phyloP scores from a whole-genome alignment of 2,797 vertebrate genomes.

The Etheostoma perlongum region DNA sequence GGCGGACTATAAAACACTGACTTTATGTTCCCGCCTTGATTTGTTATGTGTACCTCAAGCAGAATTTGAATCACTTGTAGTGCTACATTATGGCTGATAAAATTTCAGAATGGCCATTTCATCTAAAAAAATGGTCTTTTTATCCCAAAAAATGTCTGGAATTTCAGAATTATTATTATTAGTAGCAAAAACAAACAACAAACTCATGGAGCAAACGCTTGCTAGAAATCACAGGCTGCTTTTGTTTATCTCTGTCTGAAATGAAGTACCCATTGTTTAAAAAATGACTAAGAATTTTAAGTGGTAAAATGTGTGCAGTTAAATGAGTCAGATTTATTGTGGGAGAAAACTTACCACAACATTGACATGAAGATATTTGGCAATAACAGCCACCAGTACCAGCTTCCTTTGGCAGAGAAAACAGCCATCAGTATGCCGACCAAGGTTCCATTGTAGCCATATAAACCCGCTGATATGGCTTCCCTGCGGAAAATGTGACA shows the following conservation, averaged over 20 bases:
- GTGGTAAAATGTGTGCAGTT: neutral
- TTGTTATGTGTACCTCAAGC: conserved; percentile 1
- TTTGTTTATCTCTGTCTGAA: neutral
- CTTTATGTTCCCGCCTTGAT: conserved; percentile 3
- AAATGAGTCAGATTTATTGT: conserved; percentile 6
- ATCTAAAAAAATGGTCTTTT: neutral
- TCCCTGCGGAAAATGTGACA: conserved; percentile 78
- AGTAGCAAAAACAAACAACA: no score
- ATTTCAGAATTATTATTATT: neutral
- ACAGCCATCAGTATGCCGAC: conserved; percentile 88
- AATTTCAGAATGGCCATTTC: neutral
- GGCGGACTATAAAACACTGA: conserved; percentile 1
- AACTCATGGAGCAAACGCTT: no score
- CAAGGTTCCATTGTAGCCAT: conserved; percentile 89
- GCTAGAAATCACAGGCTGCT: neutral
- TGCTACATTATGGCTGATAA: neutral
- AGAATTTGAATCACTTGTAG: neutral
- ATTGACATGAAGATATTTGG: conserved; percentile 89
- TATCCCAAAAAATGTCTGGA: neutral
- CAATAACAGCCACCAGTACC: conserved; percentile 92
- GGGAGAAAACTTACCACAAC: conserved; percentile 85
- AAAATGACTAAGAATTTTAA: neutral
- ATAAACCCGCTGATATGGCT: conserved; percentile 85
- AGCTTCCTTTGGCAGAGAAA: conserved; percentile 87
- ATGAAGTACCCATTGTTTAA: neutral